Conservation (phyloP, 2,113 vertebrate genomes). For the Xyliphius kryptos region DNA sequence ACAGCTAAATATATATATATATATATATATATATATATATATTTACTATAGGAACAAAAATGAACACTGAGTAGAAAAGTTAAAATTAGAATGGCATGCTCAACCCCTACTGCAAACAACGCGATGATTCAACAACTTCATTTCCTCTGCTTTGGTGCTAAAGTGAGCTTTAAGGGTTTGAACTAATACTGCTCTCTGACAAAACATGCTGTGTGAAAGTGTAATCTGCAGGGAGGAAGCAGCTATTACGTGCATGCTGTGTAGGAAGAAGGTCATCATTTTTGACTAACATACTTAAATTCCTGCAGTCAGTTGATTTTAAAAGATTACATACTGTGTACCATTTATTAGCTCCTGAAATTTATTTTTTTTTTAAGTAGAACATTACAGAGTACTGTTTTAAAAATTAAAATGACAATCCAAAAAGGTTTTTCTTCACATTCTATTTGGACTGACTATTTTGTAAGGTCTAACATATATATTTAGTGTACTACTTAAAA, state of each 20-base stretch:
- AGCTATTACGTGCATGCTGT: constrained; percentile 10
- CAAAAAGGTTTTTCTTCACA: too few relatives aligned
- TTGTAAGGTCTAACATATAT: too few relatives aligned
- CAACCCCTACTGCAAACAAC: constrained; percentile 13
- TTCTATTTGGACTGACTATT: too few relatives aligned
- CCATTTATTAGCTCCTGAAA: too few relatives aligned
- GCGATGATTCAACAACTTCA: constrained; percentile 1
- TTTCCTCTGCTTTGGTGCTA: constrained; percentile 17
- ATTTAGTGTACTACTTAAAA: too few relatives aligned
- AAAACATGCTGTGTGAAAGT: not conserved
- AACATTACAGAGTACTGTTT: too few relatives aligned
- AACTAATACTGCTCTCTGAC: not conserved
- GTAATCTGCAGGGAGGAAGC: not conserved
- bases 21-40: too few relatives aligned
- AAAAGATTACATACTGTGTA: too few relatives aligned
- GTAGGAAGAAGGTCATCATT: not conserved
- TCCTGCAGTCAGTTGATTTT: too few relatives aligned
- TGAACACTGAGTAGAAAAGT: not conserved
- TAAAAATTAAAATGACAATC: too few relatives aligned
- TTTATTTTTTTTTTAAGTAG: too few relatives aligned
- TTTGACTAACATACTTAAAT: not conserved
- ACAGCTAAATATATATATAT: too few relatives aligned
- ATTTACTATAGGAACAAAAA: not conserved
- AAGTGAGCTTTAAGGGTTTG: constrained; percentile 7
- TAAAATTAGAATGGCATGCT: constrained; percentile 8